Evolutionary conservation across 2,888 invertebrate species (phyloP), one percentile per base, ranked within the genome.

Genomic region (Cheiracanthium punctorium): DNA sequence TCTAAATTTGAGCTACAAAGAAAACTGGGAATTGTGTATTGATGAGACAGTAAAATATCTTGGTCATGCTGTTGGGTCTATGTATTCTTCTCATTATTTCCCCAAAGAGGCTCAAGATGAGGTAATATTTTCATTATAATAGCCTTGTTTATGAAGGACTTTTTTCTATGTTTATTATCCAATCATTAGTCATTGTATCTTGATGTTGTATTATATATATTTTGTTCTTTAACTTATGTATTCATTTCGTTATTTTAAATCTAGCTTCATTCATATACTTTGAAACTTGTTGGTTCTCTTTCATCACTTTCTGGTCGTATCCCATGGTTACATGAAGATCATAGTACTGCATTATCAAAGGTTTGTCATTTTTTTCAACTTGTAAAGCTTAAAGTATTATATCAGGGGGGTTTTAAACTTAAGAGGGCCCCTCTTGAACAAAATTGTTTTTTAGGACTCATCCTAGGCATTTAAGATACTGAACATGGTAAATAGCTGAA

Each of bases 21-120:
- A 89, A 14, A 88, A 93, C 70, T 94, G 93, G 93, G 93, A 93
- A 90, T 91, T 92, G 89, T 94, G 94, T 89, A 90, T 93, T 7
- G 90, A 91, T 82, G 91, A 93, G 33, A 91, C 93, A 0, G 91
- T 92, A 72, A 91, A 91, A 75, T 92, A 92, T 89, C 93, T 93
- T 91, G 92, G 93, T 4, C 91, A 93, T 75, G 93, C 93, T 1
- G 89, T 93, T 72, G 92, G 93, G 71, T 91, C 92, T 14, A 90
- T 93, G 43, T 90, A 92, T 32, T 92, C 93, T 88, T 90, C 91
- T 2, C 79, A 73, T 30, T 84, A 79, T 30, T 84, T 84, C 37
- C 84, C 84, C 0, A 64, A 32, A 41, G 41, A 58, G 29, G 20
- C 67, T 8, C 73, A 73, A 32, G 79, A 84, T 7, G 76, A 84